Conservation (phyloP, 2,113 vertebrate genomes). For the Phalacrocorax pelagicus region DNA sequence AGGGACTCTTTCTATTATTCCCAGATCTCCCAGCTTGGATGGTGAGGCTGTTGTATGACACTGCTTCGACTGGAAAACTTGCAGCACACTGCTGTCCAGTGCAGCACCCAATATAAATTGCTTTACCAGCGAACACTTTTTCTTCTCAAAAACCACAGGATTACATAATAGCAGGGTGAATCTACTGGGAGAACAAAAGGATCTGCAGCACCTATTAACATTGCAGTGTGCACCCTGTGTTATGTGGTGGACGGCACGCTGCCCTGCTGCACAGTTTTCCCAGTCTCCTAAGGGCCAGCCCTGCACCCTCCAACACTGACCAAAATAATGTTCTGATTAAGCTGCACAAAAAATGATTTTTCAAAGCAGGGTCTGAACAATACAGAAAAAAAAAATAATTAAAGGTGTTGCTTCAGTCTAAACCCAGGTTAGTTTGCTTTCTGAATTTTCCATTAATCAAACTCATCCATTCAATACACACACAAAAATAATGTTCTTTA, state of each 20-base stretch:
- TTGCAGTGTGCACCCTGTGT: background rate
- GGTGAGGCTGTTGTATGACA: background rate
- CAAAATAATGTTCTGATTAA: background rate
- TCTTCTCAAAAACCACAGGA: background rate
- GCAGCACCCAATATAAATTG: background rate
- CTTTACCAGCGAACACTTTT: background rate
- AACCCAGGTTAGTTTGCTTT: background rate
- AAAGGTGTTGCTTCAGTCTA: background rate
- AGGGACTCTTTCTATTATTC: background rate
- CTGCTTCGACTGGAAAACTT: background rate
- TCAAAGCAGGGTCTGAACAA: background rate
- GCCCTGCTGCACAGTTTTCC: background rate
- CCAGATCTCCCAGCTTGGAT: background rate
- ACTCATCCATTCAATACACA: background rate
- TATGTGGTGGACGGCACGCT: background rate
- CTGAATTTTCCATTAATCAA: background rate
- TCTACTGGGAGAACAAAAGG: background rate
- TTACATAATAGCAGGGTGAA: background rate
- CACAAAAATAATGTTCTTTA: background rate
- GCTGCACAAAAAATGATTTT: background rate
- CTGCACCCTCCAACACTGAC: background rate
- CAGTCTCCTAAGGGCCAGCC: fast-evolving
- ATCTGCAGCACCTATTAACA: background rate
- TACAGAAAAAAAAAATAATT: background rate
- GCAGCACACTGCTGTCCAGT: background rate